Evolutionary conservation across 2,113 vertebrate genomes (phyloP).

Genomic region (Phyllostomus discolor): DNA sequence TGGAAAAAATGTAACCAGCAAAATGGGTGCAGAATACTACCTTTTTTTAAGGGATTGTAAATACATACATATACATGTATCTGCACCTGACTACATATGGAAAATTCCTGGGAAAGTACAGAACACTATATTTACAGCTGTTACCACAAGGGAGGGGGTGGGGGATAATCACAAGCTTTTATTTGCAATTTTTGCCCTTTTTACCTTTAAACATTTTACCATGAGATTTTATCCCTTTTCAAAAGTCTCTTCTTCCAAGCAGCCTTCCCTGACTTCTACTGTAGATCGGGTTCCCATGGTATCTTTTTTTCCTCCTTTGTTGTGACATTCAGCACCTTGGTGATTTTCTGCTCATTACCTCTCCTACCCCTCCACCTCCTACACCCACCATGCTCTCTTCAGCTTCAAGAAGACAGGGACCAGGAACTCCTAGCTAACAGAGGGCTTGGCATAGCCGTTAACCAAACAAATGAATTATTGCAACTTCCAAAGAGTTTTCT

Average conservation of each 20-base stretch:
- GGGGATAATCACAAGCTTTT: neutral
- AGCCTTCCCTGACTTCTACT: neutral
- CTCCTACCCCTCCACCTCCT: neutral
- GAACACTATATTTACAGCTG: neutral
- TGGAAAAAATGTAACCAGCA: neutral
- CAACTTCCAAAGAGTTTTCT: neutral
- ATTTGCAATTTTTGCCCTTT: slow-evolving; percentile 11
- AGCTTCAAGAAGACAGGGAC: neutral
- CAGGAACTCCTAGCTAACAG: neutral
- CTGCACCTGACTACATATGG: neutral
- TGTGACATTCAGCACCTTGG: neutral
- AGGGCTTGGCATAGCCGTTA: neutral
- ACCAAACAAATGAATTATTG: neutral
- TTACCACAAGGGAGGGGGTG: neutral
- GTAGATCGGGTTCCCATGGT: neutral
- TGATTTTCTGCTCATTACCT: neutral
- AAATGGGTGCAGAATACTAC: neutral
- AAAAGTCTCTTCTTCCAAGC: neutral
- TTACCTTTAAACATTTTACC: neutral
- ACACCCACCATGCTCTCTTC: neutral
- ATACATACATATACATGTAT: neutral
- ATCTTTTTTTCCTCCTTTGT: neutral
- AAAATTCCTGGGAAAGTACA: neutral
- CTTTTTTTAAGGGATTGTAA: neutral
- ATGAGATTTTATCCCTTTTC: neutral